These are phyloP conservation scores for Poeciliopsis prolifica DNA, from an alignment of 2,113 vertebrate genomes.

Conservation along the genomic window DNA sequence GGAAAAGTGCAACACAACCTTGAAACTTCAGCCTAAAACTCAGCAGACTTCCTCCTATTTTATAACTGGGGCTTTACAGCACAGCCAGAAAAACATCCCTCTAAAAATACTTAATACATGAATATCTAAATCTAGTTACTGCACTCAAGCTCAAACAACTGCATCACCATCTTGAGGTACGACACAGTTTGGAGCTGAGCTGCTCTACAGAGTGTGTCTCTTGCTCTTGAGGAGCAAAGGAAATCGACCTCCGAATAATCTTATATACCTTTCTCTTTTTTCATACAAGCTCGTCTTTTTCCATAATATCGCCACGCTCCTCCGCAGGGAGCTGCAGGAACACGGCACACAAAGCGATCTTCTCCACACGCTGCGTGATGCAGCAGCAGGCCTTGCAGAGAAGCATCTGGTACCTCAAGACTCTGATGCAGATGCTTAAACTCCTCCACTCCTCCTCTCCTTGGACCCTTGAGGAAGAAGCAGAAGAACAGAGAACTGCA, in stretches of 20 bases:
- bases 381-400: conserved; percentile 74
- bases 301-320: conserved; percentile 80
- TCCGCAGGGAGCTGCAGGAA: conserved; percentile 79
- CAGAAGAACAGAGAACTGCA: conserved; percentile 77
- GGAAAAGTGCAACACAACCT: background rate
- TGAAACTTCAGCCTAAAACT: background rate
- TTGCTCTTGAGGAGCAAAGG: conserved; percentile 5
- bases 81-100: background rate
- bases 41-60: background rate
- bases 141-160: background rate
- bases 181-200: background rate
- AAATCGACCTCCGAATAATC: conserved; percentile 44
- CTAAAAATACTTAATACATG: background rate
- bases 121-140: background rate
- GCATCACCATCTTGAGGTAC: background rate
- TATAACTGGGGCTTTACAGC: background rate
- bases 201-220: conserved; percentile 21
- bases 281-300: conserved; percentile 52
- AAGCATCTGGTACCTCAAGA: conserved; percentile 79
- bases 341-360: conserved; percentile 71
- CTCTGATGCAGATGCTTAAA: conserved; percentile 75
- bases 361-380: conserved; percentile 84
- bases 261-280: conserved; percentile 28
- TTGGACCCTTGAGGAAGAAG: conserved; percentile 77
- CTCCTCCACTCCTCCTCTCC: conserved; percentile 44